Base-by-base conservation (phyloP, 2,888 invertebrate genomes). In the Tubulanus polymorphus region DNA sequence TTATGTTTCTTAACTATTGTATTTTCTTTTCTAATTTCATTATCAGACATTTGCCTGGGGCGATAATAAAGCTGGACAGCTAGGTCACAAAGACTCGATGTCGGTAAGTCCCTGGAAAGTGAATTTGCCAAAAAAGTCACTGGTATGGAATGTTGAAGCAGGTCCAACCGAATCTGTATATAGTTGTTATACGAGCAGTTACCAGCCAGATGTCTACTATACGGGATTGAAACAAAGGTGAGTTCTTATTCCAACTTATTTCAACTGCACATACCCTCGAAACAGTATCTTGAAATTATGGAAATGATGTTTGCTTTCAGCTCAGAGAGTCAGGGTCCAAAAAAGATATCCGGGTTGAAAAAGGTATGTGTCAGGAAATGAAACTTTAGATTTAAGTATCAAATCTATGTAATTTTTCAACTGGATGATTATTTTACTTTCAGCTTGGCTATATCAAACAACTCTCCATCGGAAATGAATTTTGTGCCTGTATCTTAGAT, bases 11-110 rank as follows among this genome's bases (percentile, higher is more conserved):
- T 51, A 25, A 27, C 6, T 20, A 1, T 49, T 28, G 30, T 29
- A 23, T 54, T 8, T 29, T 30, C 12, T 50, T 32, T 20, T 55
- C 37, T 54, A n/a, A n/a, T n/a, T n/a, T 50, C 49, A 37, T 26
- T 60, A 60, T 2, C 54, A 74, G 72, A 85, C 89, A 0, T 91
- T 86, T 69, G 83, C 87, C 52, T 93, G 92, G 92, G 92, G 92
- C 1, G 83, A 85, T 63, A 92, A 92, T 74, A 83, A 85, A 60
- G 83, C 83, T 58, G 85, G 87, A 57, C 91, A 92, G 80, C 85
- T 91, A 1, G 83, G 84, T 47, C 83, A 84, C 56, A 61, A 55
- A 18, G 73, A 73, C 12, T 46, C 62, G 5, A 45, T 54, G 26
- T 49, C 62, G 2, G 57, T 60, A 41, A 60, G 68, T 6, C 76